Evolutionary conservation across 2,888 invertebrate genomes (phyloP).

Genomic region (Lycia hirtaria): DNA sequence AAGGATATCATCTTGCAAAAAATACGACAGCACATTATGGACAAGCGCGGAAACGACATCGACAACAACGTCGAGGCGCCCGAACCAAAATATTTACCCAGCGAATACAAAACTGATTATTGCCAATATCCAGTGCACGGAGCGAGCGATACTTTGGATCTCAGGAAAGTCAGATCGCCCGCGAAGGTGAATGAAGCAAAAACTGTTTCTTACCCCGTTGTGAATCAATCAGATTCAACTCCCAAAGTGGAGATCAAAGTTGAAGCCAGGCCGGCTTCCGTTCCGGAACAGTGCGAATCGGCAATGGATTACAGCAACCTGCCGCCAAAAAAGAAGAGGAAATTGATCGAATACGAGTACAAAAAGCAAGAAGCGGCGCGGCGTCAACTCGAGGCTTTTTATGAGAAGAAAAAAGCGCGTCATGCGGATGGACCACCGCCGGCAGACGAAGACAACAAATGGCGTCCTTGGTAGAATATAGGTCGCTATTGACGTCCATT

Average conservation of each 20-base stretch:
- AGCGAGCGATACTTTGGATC: conserved; percentile 70
- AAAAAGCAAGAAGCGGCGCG: conserved; percentile 82
- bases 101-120: conserved; percentile 66
- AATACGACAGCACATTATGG: conserved; percentile 83
- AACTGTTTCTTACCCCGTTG: conserved; percentile 52
- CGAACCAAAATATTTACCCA: conserved; percentile 68
- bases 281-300: conserved; percentile 80
- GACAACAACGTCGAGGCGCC: conserved; percentile 54
- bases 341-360: conserved; percentile 82
- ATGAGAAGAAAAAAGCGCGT: conserved; percentile 68
- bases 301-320: conserved; percentile 82
- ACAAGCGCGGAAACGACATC: conserved; percentile 75
- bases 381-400: conserved; percentile 73
- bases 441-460: conserved; percentile 70
- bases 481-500: conserved; percentile 58
- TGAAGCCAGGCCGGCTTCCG: conserved; percentile 55
- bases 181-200: conserved; percentile 59
- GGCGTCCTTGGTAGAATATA: conserved; percentile 75
- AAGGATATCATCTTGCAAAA: conserved; percentile 82
- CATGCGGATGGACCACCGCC: conserved; percentile 61
- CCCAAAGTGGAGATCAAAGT: conserved; percentile 62
- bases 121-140: conserved; percentile 62
- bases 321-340: conserved; percentile 83
- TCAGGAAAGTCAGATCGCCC: conserved; percentile 78
- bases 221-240: conserved; percentile 59